A percentile compares a stretch with the other conserved stretches of the same genome.
phyloP scores from a whole-genome alignment of 2,113 vertebrate genomes.

The Ranitomeya variabilis region DNA sequence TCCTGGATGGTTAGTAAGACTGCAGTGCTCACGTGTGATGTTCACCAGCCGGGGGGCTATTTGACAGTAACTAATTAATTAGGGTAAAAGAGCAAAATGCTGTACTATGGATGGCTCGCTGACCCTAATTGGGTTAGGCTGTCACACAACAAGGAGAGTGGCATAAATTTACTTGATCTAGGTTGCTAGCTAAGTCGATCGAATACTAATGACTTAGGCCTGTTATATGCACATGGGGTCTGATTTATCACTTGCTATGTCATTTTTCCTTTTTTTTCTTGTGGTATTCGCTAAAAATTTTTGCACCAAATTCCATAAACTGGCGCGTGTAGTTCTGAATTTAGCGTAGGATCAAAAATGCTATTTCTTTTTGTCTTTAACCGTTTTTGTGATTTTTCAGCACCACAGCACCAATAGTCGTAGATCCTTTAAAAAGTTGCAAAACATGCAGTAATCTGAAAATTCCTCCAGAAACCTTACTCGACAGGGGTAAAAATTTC shows the following conservation, averaged over 20 bases:
- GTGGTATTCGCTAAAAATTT: too few relatives aligned
- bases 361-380: too few relatives aligned
- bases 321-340: too few relatives aligned
- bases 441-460: too few relatives aligned
- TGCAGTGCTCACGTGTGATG: not conserved
- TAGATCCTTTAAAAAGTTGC: too few relatives aligned
- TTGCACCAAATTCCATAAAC: too few relatives aligned
- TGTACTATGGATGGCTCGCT: not conserved
- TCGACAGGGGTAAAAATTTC: too few relatives aligned
- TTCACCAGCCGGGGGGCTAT: not conserved
- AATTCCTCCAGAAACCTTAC: too few relatives aligned
- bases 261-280: too few relatives aligned
- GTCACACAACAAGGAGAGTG: not conserved
- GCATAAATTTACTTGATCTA: not conserved
- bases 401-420: too few relatives aligned
- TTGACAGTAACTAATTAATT: conserved; percentile 7
- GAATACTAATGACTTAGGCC: not conserved
- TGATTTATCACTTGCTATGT: not conserved
- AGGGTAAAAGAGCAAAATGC: not conserved
- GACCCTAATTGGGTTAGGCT: conserved; percentile 19
- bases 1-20: not conserved
- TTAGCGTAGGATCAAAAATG: too few relatives aligned
- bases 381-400: too few relatives aligned
- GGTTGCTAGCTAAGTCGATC: not conserved
- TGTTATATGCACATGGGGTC: not conserved